A percentile compares a stretch with the other conserved stretches of the same genome.
Evolutionary conservation across 2,113 vertebrate species (phyloP).

Genomic region (Oxyura jamaicensis): DNA sequence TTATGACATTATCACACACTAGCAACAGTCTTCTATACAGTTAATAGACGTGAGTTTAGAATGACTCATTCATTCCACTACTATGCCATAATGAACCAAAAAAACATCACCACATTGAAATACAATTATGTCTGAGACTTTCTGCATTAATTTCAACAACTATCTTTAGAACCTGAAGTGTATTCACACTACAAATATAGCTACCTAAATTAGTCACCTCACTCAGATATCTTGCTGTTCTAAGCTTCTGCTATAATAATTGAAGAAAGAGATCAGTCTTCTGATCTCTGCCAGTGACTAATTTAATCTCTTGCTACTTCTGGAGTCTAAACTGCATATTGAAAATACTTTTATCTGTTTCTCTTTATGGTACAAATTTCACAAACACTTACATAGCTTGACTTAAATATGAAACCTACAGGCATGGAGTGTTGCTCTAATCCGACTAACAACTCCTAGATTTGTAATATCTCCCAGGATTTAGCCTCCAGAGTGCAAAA

Average conservation of each 20-base stretch:
- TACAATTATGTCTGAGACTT: background rate
- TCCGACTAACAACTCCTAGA: background rate
- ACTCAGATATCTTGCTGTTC: background rate
- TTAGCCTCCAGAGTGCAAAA: background rate
- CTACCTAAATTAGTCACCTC: background rate
- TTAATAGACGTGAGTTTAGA: background rate
- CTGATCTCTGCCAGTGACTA: background rate
- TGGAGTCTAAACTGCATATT: background rate
- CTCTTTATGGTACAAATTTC: background rate
- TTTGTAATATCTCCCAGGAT: background rate
- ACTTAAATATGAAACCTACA: background rate
- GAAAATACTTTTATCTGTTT: background rate
- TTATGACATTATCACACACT: background rate
- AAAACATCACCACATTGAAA: background rate
- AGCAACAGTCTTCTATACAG: background rate
- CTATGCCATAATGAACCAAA: background rate
- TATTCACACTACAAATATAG: background rate
- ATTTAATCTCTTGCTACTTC: background rate
- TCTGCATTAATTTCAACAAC: background rate
- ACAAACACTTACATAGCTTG: background rate
- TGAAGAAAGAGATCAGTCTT: background rate
- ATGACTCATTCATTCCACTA: background rate
- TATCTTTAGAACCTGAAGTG: background rate
- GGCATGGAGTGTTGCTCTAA: background rate
- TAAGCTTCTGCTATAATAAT: background rate